These are phyloP conservation scores for Eretmochelys imbricata DNA, from an alignment of 2,113 vertebrate species.

Conservation along the genomic window DNA sequence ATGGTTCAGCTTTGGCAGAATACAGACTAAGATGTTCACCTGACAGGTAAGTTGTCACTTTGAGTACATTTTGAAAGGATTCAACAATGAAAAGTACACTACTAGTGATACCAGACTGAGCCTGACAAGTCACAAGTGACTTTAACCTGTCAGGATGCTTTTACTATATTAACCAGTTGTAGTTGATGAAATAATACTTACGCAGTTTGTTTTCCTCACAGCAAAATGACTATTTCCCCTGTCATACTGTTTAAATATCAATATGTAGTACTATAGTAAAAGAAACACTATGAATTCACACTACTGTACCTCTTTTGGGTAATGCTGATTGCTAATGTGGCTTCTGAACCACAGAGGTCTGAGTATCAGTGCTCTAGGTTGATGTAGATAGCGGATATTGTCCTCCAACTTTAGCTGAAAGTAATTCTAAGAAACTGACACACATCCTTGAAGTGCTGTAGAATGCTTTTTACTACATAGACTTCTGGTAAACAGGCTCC, in stretches of 20 bases:
- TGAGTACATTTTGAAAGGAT: neutral
- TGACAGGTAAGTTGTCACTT: neutral
- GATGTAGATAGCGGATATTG: no score
- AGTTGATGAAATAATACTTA: neutral
- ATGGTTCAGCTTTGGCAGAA: neutral
- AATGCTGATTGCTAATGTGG: neutral
- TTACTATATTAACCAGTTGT: neutral
- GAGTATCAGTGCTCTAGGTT: no score
- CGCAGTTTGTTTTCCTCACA: neutral
- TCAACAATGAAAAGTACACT: neutral
- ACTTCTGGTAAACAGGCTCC: rapidly evolving
- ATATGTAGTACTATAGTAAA: neutral
- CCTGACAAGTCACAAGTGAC: neutral
- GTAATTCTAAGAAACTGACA: neutral
- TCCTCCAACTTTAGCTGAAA: neutral
- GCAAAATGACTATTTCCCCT: no score
- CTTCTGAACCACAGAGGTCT: neutral
- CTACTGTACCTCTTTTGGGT: neutral
- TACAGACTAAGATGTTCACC: neutral
- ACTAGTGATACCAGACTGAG: neutral
- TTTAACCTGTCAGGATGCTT: neutral
- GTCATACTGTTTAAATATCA: neutral
- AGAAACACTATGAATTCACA: neutral
- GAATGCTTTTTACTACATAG: neutral
- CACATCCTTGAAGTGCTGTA: rapidly evolving